Base-by-base conservation (phyloP, 2,797 vertebrate species). In the Mormyrops attenuatus region DNA sequence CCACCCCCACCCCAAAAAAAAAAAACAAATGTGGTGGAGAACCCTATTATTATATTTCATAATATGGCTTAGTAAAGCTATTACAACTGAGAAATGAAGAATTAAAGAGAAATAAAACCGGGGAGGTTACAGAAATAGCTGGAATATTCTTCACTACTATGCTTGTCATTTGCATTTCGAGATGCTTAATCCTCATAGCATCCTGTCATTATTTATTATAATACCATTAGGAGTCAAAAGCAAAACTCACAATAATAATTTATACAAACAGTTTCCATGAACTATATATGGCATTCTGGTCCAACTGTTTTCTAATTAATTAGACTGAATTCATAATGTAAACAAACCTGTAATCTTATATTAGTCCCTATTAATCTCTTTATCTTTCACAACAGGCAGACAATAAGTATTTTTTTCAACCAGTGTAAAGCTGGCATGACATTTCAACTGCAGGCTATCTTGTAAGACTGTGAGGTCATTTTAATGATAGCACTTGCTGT, bases 321-420 rank as follows among this genome's bases (percentile, higher is more conserved):
- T 55, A 47, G 84, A n/a, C 3, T 53, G 88, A 49, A 9, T 87
- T 52, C 7, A 44, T 52, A 85, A 60, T 34, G 26, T 77, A 66
- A 88, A 47, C 77, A 47, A 0, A 49, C 88, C 90, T 92, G 91
- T 90, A 87, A 88, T 92, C 91, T 93, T 95, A 96, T 95, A 95
- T 96, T 96, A 96, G 92, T 93, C 94, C 95, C 93, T 92, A 95
- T 96, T 96, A 95, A 95, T 92, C 94, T 95, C 95, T 95, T 94
- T 95, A 95, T 92, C 94, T 95, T 95, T 95, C 94, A 94, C 93
- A 90, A 90, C 92, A 92, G 92, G 93, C 94, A 95, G 94, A 95
- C 95, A 95, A 93, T 92, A 92, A 88, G 94, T 89, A 91, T 89
- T 91, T 91, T 90, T 92, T 91, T 90, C 91, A 89, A 91, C 90